phyloP scores from a whole-genome alignment of 1,140 invertebrate genomes.

The Andricus grossulariae region DNA sequence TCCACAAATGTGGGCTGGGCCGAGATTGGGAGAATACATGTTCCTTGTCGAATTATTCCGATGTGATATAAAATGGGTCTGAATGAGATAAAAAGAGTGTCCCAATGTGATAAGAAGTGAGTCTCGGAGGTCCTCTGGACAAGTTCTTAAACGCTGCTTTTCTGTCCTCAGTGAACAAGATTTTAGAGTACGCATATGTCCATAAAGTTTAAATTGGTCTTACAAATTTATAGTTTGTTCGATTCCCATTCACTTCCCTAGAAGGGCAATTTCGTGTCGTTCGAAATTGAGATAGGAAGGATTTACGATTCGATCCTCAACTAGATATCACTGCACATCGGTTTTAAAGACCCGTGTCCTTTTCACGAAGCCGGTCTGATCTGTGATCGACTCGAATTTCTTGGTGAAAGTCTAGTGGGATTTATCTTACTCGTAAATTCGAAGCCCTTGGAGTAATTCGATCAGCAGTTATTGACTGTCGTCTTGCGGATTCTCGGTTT shows the following conservation, averaged over 20 bases:
- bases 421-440: neutral
- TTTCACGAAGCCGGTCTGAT: constrained; percentile 32
- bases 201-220: constrained; percentile 55
- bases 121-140: neutral
- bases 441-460: neutral
- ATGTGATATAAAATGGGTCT: constrained; percentile 58
- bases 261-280: constrained; percentile 11
- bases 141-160: neutral
- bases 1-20: constrained; percentile 22
- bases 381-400: constrained; percentile 2
- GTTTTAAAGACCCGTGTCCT: constrained; percentile 4
- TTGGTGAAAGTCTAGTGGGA: neutral
- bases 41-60: constrained; percentile 60
- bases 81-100: constrained; percentile 54
- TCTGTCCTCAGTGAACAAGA: neutral
- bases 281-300: constrained; percentile 48
- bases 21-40: constrained; percentile 39
- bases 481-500: neutral
- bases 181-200: neutral
- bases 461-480: neutral
- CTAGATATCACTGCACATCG: constrained; percentile 14
- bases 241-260: neutral
- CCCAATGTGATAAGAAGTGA: constrained; percentile 28
- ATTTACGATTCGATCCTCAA: constrained; percentile 52
- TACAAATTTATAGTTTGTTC: constrained; percentile 57